Conservation (phyloP, 2,113 vertebrate species). For the Corynorhinus townsendii region DNA sequence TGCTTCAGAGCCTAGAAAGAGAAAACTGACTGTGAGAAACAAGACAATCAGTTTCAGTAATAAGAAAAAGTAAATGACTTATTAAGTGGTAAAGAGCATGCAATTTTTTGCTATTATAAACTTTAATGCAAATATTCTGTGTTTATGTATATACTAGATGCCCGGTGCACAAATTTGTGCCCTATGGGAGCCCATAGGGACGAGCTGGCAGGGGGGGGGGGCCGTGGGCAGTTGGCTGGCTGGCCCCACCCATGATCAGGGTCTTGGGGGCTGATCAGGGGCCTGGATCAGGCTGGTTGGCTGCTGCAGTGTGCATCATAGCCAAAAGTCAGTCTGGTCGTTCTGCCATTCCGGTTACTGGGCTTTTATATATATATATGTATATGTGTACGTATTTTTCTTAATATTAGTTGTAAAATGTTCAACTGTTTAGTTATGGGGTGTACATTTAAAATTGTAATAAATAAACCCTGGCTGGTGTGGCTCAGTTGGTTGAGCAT, state of each 20-base stretch:
- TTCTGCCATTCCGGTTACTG: too few relatives aligned
- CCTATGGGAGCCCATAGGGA: too few relatives aligned
- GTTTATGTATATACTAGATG: neutral
- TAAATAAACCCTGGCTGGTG: neutral
- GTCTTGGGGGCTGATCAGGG: too few relatives aligned
- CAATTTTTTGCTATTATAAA: neutral
- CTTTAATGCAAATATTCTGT: neutral
- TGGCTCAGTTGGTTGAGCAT: neutral
- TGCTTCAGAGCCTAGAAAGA: conserved; percentile 90
- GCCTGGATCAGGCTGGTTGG: too few relatives aligned
- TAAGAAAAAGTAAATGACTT: conserved; percentile 7
- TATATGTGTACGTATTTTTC: neutral
- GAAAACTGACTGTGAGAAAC: conserved; percentile 56
- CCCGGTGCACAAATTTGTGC: too few relatives aligned
- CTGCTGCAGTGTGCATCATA: too few relatives aligned
- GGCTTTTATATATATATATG: neutral
- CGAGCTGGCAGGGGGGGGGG: too few relatives aligned
- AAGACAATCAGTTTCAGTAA: conserved; percentile 8
- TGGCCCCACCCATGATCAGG: too few relatives aligned
- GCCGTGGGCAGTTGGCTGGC: too few relatives aligned
- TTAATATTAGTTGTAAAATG: neutral
- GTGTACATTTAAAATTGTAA: neutral
- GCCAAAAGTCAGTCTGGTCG: too few relatives aligned
- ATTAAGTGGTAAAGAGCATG: conserved; percentile 12
- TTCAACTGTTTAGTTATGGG: neutral